Conservation (phyloP, 2,113 vertebrate species). For the Eurypyga helias region DNA sequence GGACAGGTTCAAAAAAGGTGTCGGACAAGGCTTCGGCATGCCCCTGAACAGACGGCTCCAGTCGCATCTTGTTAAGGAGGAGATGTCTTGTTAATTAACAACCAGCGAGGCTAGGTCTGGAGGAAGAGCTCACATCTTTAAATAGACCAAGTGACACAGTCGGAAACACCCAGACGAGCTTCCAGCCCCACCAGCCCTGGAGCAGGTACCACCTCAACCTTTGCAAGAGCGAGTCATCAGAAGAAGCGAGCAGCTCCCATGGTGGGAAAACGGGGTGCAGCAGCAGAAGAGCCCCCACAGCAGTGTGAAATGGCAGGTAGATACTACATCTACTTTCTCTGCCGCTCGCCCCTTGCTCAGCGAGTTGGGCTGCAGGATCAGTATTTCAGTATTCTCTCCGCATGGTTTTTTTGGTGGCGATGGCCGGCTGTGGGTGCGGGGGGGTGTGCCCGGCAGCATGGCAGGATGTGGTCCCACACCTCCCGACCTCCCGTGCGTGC, state of each 20-base stretch:
- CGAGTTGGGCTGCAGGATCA: not conserved
- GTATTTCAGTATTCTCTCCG: not conserved
- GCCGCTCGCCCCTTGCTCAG: not conserved
- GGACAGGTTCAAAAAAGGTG: not conserved
- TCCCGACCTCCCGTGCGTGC: not conserved
- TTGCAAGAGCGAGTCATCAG: not conserved
- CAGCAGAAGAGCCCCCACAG: accelerated
- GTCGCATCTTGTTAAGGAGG: not conserved
- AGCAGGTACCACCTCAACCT: accelerated
- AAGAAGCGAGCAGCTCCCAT: accelerated
- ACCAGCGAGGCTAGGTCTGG: not conserved
- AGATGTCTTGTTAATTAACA: accelerated
- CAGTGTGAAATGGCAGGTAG: not conserved
- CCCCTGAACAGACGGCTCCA: not conserved
- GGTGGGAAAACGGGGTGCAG: not conserved
- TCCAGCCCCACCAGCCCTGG: not conserved
- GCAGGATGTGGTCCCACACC: constrained; percentile 43
- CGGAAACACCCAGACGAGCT: not conserved
- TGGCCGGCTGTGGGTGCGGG: accelerated
- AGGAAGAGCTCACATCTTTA: not conserved
- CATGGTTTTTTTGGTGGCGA: not conserved
- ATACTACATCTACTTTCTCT: accelerated
- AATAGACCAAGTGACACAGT: accelerated
- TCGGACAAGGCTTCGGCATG: not conserved
- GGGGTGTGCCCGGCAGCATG: not conserved